Evolutionary conservation across 1,140 invertebrate species (phyloP), one percentile per base, ranked within the genome.

Genomic region (Pteromalus puparum): DNA sequence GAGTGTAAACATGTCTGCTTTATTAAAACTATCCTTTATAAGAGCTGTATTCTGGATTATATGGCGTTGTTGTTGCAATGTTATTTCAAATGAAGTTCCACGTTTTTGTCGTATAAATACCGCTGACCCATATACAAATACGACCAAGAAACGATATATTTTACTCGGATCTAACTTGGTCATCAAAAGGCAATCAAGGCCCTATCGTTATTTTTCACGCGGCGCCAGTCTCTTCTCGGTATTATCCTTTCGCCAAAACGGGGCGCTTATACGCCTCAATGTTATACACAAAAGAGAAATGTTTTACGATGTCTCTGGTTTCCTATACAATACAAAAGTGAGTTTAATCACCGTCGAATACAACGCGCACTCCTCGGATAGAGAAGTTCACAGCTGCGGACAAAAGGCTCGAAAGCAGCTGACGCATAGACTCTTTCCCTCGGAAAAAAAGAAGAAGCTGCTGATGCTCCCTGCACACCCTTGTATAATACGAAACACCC

Each of bases 401-500:
- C 53, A 61, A 61, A 61, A 61, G 53, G 21, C 46, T 48, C 46
- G 46, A 15, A 15, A 48, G 13, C 46, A n/a, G 65, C n/a, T 7
- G 65, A 34, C 30, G 30, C 30, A 2, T 34, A 5, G 30, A 15
- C 18, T 21, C 70, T 30, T 21, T 34, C 70, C 70, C 12, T 77
- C 26, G 12, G 24, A 77, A 61, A 77, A 61, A 77, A 28, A 77
- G 38, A 7, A 77, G 18, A 86, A 88, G 81, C 38, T 42, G 38
- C 38, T 42, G 38, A 42, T 48, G 12, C 15, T 48, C 46, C 6
- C 18, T 21, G 53, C 53, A 6, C 53, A 61, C 18, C 53, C 53
- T 21, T 7, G 5, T 61, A n/a, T n/a, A 61, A 61, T 61, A 18
- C 53, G 53, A 61, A n/a, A 61, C 15, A 61, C 1, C 21, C 53